Percentiles rank a stretch among this genome's conserved stretches.
Conservation (phyloP, 2,797 vertebrate genomes). For the Sebastes alutus region DNA sequence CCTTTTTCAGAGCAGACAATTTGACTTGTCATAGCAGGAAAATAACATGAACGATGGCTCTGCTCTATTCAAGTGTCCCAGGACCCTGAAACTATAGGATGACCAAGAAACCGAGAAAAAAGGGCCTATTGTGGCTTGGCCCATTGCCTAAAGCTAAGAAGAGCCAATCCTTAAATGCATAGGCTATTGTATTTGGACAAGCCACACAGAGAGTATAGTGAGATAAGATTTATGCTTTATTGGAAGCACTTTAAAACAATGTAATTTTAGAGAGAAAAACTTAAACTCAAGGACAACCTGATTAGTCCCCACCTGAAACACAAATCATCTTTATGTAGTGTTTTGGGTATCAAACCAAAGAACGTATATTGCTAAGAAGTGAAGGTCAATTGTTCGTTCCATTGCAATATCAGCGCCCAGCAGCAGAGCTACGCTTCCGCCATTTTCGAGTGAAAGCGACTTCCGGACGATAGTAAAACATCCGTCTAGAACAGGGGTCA, state of each 20-base stretch:
- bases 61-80: background rate
- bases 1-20: background rate
- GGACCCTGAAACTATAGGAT: background rate
- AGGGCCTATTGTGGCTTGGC: background rate
- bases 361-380: too few species aligned
- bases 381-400: too few species aligned
- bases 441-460: too few species aligned
- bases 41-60: background rate
- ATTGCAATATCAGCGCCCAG: too few species aligned
- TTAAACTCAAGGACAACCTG: background rate
- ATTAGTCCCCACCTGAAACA: too few species aligned
- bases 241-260: background rate
- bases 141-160: background rate
- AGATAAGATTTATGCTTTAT: background rate
- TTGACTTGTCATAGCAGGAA: background rate
- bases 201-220: background rate
- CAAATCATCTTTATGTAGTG: too few species aligned
- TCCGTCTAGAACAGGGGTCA: accelerated
- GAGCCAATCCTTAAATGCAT: background rate
- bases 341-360: too few species aligned
- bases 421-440: too few species aligned
- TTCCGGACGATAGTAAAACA: too few species aligned
- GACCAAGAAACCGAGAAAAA: background rate
- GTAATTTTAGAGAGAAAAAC: too few species aligned
- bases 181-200: background rate